phyloP scores from a whole-genome alignment of 1,140 invertebrate species.

The Rhizoglyphus robini region DNA sequence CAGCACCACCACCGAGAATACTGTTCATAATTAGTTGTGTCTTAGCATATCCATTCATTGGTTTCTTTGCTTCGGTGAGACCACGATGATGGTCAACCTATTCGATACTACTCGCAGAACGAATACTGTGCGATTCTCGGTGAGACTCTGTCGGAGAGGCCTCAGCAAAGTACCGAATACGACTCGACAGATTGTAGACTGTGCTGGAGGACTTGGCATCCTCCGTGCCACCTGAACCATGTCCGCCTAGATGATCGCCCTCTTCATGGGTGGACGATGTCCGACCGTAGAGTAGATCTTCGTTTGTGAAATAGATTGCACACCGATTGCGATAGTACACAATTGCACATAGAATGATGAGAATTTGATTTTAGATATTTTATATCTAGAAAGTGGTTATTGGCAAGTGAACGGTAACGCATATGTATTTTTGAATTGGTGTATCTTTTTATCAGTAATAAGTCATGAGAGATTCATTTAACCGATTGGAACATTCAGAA shows the following conservation, averaged over 20 bases:
- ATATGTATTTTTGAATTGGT: no score
- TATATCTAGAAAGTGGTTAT: no score
- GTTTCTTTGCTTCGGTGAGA: background rate
- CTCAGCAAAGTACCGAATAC: conserved; percentile 1
- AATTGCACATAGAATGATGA: conserved; percentile 30
- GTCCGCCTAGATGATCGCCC: background rate
- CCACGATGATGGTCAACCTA: background rate
- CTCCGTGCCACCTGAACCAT: background rate
- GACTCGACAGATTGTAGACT: conserved; percentile 10
- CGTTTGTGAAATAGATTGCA: conserved; percentile 55
- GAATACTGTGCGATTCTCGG: background rate
- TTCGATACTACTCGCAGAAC: background rate
- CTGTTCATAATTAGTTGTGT: background rate
- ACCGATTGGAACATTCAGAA: no score
- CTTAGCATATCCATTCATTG: background rate
- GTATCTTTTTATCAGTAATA: no score
- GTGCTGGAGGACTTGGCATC: background rate
- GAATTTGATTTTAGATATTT: no score
- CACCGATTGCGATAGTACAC: conserved; percentile 43
- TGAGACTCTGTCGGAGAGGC: conserved; percentile 9
- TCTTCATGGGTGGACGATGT: background rate
- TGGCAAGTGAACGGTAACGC: no score
- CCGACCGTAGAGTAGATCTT: conserved; percentile 39
- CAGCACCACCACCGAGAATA: background rate
- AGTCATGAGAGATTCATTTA: no score